Conservation (phyloP, 2,113 vertebrate species). For the Hyperoodon ampullatus region DNA sequence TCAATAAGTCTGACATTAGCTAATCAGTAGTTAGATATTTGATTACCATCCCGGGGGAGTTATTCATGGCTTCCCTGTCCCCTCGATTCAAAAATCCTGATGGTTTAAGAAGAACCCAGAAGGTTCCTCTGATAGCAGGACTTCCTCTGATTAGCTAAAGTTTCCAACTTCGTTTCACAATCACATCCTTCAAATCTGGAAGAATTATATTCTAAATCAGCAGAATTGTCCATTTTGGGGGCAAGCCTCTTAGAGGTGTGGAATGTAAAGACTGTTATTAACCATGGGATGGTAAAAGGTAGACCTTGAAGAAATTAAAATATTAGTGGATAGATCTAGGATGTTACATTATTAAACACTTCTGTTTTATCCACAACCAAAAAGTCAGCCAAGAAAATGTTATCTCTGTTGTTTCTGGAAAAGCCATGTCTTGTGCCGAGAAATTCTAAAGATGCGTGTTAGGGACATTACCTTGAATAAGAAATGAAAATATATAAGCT, state of each 20-base stretch:
- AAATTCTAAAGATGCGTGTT: constrained; percentile 5
- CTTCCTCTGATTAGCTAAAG: not conserved
- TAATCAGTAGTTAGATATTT: not conserved
- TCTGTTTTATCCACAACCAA: not conserved
- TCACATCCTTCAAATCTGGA: not conserved
- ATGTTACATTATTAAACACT: not conserved
- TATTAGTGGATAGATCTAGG: not conserved
- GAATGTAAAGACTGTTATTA: not conserved
- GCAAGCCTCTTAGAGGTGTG: not conserved
- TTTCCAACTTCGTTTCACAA: not conserved
- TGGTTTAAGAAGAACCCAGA: not conserved
- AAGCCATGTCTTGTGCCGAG: not conserved
- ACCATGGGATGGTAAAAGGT: not conserved
- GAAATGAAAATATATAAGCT: not conserved
- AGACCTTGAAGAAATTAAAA: constrained; percentile 4
- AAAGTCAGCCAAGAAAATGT: not conserved
- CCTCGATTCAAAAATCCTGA: not conserved
- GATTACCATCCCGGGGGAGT: not conserved
- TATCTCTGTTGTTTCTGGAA: not conserved
- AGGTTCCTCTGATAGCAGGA: not conserved
- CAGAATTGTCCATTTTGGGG: not conserved
- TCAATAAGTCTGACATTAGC: not conserved
- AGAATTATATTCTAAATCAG: not conserved
- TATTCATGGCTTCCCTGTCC: not conserved
- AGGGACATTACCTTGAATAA: not conserved